A percentile compares a stretch with the other conserved stretches of the same genome.
Evolutionary conservation across 2,113 vertebrate species (phyloP).

Genomic region (Tetraodon nigroviridis): DNA sequence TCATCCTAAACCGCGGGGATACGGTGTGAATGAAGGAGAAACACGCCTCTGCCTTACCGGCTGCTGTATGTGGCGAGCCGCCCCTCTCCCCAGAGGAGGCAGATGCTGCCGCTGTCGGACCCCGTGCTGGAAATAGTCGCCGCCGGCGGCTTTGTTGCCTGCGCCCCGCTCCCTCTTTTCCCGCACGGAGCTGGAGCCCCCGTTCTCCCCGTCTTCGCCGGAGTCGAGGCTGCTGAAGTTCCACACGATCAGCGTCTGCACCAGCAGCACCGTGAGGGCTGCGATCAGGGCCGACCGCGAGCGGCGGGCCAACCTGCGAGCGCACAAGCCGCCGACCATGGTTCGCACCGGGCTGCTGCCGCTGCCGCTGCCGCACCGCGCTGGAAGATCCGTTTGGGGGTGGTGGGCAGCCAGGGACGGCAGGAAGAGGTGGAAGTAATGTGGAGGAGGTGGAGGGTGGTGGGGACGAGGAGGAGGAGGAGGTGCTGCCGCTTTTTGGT

Average conservation of each 20-base stretch:
- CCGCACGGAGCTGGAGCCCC: constrained; percentile 66
- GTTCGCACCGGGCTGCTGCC: constrained; percentile 52
- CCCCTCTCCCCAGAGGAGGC: constrained; percentile 67
- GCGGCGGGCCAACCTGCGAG: constrained; percentile 86
- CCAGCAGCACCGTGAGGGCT: constrained; percentile 86
- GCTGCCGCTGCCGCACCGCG: constrained; percentile 39
- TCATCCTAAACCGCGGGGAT: constrained; percentile 11
- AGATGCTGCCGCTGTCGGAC: constrained; percentile 63
- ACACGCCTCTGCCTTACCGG: constrained; percentile 61
- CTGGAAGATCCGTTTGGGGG: constrained; percentile 55
- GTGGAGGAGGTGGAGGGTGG: background rate
- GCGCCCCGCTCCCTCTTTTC: constrained; percentile 74
- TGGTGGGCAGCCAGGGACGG: constrained; percentile 50
- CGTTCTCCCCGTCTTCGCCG: constrained; percentile 77
- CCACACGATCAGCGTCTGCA: constrained; percentile 91
- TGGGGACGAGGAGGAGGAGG: constrained; percentile 5
- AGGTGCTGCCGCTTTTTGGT: constrained; percentile 4
- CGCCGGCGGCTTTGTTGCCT: constrained; percentile 68
- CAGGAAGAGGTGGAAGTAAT: constrained; percentile 46
- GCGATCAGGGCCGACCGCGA: constrained; percentile 85
- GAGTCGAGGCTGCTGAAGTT: constrained; percentile 92
- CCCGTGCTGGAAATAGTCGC: constrained; percentile 67
- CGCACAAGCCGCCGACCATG: constrained; percentile 83
- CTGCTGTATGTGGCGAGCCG: constrained; percentile 71
- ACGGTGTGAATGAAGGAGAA: constrained; percentile 10